These are phyloP conservation scores for Rhyacichthys aspro DNA, from an alignment of 2,797 vertebrate genomes.

Conservation along the genomic window DNA sequence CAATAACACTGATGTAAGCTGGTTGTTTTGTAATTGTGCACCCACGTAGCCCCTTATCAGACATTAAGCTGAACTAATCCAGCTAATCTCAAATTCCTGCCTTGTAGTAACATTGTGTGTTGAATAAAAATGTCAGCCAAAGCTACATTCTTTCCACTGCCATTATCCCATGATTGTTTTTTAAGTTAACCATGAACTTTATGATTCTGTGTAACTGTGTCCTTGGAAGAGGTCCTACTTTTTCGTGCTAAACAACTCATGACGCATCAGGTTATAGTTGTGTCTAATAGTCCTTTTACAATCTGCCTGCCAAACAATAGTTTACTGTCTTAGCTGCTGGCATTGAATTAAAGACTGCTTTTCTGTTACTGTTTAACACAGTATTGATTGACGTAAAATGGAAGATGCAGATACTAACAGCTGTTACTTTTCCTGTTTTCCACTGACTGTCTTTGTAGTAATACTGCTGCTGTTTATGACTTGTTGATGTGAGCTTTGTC, in stretches of 20 bases:
- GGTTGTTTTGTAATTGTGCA: slow-evolving; percentile 21
- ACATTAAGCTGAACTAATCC: slow-evolving; percentile 49
- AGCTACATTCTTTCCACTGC: slow-evolving; percentile 25
- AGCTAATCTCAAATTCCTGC: slow-evolving; percentile 51
- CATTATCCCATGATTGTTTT: slow-evolving; percentile 33
- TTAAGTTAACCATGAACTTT: slow-evolving; percentile 2
- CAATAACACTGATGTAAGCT: neutral
- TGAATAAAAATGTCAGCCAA: slow-evolving; percentile 1
- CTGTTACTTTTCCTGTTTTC: too few relatives aligned
- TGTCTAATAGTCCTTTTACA: too few relatives aligned
- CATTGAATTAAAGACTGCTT: too few relatives aligned
- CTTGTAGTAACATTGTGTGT: slow-evolving; percentile 10
- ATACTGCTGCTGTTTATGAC: too few relatives aligned
- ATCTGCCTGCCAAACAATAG: too few relatives aligned
- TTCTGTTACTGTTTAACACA: too few relatives aligned
- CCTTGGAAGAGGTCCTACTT: slow-evolving; percentile 8
- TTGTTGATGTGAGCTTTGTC: too few relatives aligned
- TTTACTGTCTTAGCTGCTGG: too few relatives aligned
- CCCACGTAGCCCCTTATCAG: slow-evolving; percentile 26
- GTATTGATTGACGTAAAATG: too few relatives aligned
- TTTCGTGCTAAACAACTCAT: slow-evolving; percentile 30
- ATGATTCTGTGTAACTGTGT: neutral
- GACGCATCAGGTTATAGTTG: slow-evolving; percentile 12
- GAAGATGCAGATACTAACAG: too few relatives aligned
- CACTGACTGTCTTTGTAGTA: too few relatives aligned